Evolutionary conservation across 2,888 invertebrate genomes (phyloP), one percentile per base, ranked within the genome.

Genomic region (Nasonia oneida): DNA sequence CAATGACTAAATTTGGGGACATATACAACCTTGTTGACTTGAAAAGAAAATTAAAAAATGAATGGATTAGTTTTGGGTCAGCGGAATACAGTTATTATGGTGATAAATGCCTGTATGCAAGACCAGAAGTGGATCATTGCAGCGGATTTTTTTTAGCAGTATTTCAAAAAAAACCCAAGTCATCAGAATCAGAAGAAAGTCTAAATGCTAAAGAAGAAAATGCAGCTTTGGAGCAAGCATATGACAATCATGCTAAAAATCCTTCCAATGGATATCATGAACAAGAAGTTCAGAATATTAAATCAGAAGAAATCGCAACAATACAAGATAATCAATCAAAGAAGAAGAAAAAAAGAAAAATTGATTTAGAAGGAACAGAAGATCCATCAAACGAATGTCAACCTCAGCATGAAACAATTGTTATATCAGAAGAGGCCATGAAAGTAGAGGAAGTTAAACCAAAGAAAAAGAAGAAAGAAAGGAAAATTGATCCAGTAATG

Each of bases 61-160:
- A 95, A 76, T 97, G 97, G 97, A 94, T 94, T 70, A 96, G 96
- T 91, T 94, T 95, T 85, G 97, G 97, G 0, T 96, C 95, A 2
- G 96, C 95, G 89, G 94, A 95, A 0, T 95, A 95, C 81, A 96
- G 96, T 4, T 73, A 53, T 18, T 29, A 76, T 37, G 86, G 86
- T 15, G 94, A 95, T 10, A 95, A 95, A 87, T 98, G 98, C 92
- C 91, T 99, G 67, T 97, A 98, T 91, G 95, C 97, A 0, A 95
- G 94, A 88, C 96, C 97, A 0, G 95, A 97, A 6, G 93, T 94
- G 0, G 98, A 98, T 94, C 94, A 96, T 6, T 98, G 98, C 0
- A 98, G 97, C 92, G 99, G 99, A 2, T 99, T 99, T 94, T 99
- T 99, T 94, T 95, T 99, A 57, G 98, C 99, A 1, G 95, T 98